These are phyloP conservation scores for Pharmacophagus antenor DNA, from an alignment of 2,888 invertebrate genomes.

Conservation along the genomic window DNA sequence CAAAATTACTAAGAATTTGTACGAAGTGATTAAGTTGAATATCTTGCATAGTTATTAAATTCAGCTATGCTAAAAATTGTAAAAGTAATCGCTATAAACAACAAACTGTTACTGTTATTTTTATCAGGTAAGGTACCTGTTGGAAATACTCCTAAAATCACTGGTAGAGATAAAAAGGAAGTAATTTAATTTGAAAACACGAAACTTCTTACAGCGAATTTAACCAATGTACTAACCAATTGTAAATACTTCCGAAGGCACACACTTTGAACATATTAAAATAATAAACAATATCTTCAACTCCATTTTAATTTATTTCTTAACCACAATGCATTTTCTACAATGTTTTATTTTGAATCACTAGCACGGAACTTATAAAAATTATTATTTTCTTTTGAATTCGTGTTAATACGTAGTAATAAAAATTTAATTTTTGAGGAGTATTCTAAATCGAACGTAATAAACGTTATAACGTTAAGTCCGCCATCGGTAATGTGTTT, in stretches of 20 bases:
- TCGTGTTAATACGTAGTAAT: conserved; percentile 44
- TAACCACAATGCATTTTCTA: not conserved
- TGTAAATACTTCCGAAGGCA: conserved; percentile 16
- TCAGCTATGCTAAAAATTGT: too few relatives aligned
- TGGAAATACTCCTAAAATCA: not conserved
- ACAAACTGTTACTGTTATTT: not conserved
- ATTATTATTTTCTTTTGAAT: conserved; percentile 29
- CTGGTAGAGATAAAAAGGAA: not conserved
- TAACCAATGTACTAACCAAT: conserved; percentile 23
- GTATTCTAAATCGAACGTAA: conserved; percentile 52
- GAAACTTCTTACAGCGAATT: not conserved
- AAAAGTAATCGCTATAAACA: not conserved
- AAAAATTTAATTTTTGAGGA: conserved; percentile 47
- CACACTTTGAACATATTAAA: conserved; percentile 26
- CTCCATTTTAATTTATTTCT: conserved; percentile 16
- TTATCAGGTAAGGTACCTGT: not conserved
- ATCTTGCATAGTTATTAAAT: too few relatives aligned
- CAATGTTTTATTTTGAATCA: not conserved
- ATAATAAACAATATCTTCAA: conserved; percentile 21
- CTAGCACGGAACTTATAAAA: not conserved
- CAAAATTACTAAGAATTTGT: not conserved
- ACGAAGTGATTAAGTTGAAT: not conserved
- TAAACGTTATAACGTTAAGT: conserved; percentile 58
- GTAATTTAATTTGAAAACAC: not conserved
- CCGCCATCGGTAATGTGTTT: conserved; percentile 65